Evolutionary conservation across 2,797 vertebrate genomes (phyloP), one percentile per base, ranked within the genome.

Genomic region (Coluber constrictor): DNA sequence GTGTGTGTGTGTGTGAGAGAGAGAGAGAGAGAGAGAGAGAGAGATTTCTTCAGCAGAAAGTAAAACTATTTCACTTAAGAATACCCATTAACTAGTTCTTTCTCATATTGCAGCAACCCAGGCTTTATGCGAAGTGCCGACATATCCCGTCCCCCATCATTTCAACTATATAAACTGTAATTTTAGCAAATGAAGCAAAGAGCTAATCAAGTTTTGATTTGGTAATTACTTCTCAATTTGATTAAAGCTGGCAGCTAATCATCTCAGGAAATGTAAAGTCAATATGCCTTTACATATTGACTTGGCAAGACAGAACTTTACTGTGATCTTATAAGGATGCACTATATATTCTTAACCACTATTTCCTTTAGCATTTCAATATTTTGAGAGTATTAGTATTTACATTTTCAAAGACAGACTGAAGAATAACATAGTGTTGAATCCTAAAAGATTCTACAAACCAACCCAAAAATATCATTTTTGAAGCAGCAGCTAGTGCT

Each of bases 131-230:
- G 88, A 89, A 95, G 92, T 95, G 95, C 87, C 96, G 93, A 93
- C 61, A 97, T 97, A 94, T 97, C 96, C 97, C 98, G 97, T 97
- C 97, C 98, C 96, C 97, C 98, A 97, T 97, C 97, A 97, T 98
- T 98, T 98, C 98, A 97, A 97, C 96, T 89, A 95, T 96, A 98
- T 98, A 98, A 98, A 98, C 97, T 98, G 96, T 97, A 98, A 98
- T 98, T 98, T 98, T 97, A 97, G 97, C 97, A 98, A 98, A 98
- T 98, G 97, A 98, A 97, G 97, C 95, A 98, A 98, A 97, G 97
- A 98, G 96, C 97, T 98, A 98, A 98, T 98, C 98, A 98, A 97
- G 97, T 98, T 98, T 98, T 98, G 98, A 98, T 98, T 98, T 98
- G 96, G 96, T 98, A 98, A 98, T 98, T 98, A 97, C 97, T 98